Evolutionary conservation across 2,113 vertebrate genomes (phyloP).

Genomic region (Epinephelus moara): DNA sequence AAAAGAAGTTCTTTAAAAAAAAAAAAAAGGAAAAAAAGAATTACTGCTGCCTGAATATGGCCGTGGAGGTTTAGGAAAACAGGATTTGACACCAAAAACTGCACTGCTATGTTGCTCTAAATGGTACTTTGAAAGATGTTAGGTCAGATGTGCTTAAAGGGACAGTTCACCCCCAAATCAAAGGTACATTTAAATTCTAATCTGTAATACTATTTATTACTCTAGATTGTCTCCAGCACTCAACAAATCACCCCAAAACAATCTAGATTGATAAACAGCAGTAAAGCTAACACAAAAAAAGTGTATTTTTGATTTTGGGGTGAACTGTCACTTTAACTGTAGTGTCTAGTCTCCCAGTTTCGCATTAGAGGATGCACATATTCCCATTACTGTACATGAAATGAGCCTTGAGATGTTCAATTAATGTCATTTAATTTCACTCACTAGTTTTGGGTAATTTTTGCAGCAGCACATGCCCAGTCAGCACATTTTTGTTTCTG

Average conservation of each 20-base stretch:
- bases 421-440: background rate
- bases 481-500: slow-evolving; percentile 22
- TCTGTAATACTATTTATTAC: too few species aligned
- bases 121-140: background rate
- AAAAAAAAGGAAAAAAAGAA: background rate
- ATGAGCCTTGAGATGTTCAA: background rate
- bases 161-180: too few species aligned
- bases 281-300: too few species aligned
- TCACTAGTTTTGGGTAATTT: background rate
- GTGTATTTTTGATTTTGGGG: too few species aligned
- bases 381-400: background rate
- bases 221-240: too few species aligned
- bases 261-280: too few species aligned
- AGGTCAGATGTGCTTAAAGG: background rate
- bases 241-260: too few species aligned
- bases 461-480: background rate
- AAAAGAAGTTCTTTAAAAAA: background rate
- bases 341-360: background rate
- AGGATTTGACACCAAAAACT: background rate
- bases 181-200: too few species aligned
- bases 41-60: background rate
- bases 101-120: background rate
- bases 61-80: background rate
- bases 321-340: background rate
- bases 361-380: background rate